A percentile compares a stretch with the other conserved stretches of the same genome.
Conservation (phyloP, 2,113 vertebrate genomes). For the Catagonus wagneri region DNA sequence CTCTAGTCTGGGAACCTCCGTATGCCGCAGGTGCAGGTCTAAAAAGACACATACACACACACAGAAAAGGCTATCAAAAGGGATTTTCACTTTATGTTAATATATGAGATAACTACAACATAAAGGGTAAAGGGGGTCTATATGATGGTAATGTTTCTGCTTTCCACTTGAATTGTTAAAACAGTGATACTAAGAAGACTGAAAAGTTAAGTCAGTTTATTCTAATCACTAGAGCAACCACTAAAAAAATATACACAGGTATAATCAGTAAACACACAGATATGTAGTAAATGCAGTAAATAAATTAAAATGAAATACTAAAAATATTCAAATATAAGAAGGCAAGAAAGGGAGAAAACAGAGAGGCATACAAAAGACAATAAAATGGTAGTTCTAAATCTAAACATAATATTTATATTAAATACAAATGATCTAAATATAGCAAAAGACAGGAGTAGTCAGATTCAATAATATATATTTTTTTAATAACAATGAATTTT, state of each 20-base stretch:
- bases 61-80: background rate
- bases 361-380: background rate
- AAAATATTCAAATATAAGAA: background rate
- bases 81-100: background rate
- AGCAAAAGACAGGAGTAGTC: background rate
- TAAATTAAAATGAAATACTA: conserved; percentile 17
- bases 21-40: too few species aligned
- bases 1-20: too few species aligned
- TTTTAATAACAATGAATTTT: too few species aligned
- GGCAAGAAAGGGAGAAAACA: background rate
- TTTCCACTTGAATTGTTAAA: conserved; percentile 37
- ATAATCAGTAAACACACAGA: background rate
- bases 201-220: conserved; percentile 19
- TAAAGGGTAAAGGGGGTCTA: background rate
- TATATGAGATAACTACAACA: background rate
- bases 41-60: background rate
- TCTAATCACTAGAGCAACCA: background rate
- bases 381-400: conserved; percentile 18
- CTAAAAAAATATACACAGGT: background rate
- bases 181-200: conserved; percentile 37
- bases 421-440: conserved; percentile 19
- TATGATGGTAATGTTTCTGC: background rate
- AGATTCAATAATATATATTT: conserved; percentile 31
- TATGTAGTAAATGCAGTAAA: background rate
- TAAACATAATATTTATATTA: conserved; percentile 5